These are phyloP conservation scores for Labeo catla DNA, from an alignment of 2,113 vertebrate species.

Conservation along the genomic window DNA sequence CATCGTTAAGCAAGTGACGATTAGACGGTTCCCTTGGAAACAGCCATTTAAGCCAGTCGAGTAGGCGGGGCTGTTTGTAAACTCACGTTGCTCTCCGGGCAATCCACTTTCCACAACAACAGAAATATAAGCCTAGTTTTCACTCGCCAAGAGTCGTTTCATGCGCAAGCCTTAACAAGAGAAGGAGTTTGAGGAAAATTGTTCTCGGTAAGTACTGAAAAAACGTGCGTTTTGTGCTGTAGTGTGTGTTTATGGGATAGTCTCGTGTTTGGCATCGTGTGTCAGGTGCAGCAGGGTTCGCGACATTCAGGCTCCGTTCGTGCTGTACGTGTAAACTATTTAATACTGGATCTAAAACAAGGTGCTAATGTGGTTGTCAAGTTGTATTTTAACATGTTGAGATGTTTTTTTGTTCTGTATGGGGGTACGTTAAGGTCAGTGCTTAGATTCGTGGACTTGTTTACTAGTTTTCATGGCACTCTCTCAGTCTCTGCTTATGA, in stretches of 20 bases:
- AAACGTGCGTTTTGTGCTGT: slow-evolving; percentile 5
- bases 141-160: not conserved
- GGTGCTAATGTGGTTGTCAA: not conserved
- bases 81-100: not conserved
- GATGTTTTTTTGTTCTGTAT: not conserved
- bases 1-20: slow-evolving; percentile 39
- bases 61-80: slow-evolving; percentile 45
- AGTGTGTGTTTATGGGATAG: slow-evolving; percentile 23
- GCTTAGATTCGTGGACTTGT: not conserved
- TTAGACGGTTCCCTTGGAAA: slow-evolving; percentile 52
- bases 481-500: not conserved
- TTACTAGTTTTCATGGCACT: not conserved
- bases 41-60: slow-evolving; percentile 25
- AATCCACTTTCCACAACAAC: not conserved
- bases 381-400: not conserved
- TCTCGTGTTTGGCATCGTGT: slow-evolving; percentile 55
- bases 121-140: not conserved
- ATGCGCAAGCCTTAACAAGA: not conserved
- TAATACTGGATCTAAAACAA: not conserved
- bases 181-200: not conserved
- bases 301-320: not conserved
- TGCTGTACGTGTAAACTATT: not conserved
- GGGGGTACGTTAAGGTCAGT: not conserved
- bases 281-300: not conserved
- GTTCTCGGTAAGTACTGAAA: not conserved